These are phyloP conservation scores for Anastatus disparis DNA, from an alignment of 1,140 invertebrate species.

Conservation along the genomic window DNA sequence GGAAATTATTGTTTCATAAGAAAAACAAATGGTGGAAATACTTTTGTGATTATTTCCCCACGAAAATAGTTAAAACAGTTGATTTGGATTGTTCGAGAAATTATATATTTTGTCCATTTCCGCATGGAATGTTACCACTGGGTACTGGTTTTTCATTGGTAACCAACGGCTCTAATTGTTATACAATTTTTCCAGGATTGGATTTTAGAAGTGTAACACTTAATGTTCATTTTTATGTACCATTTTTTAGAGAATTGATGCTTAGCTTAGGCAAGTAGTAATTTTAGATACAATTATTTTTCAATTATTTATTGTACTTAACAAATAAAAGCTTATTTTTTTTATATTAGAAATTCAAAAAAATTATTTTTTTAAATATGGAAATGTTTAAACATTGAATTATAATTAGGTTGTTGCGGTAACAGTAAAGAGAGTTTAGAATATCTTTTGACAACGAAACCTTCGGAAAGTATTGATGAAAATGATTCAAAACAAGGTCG, in stretches of 20 bases:
- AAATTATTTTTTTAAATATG: too few relatives aligned
- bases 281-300: background rate
- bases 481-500: conserved; percentile 64
- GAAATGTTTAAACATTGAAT: too few relatives aligned
- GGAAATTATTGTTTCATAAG: conserved; percentile 64
- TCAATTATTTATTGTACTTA: background rate
- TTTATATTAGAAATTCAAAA: too few relatives aligned
- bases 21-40: conserved; percentile 78
- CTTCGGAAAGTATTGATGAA: conserved; percentile 56
- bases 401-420: conserved; percentile 65
- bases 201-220: conserved; percentile 79
- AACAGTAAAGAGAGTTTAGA: conserved; percentile 69
- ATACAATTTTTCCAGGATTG: conserved; percentile 82
- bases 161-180: conserved; percentile 79
- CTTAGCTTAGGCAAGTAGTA: conserved; percentile 67
- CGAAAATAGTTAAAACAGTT: conserved; percentile 82
- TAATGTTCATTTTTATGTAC: conserved; percentile 83
- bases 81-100: conserved; percentile 83
- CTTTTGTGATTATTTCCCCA: conserved; percentile 85
- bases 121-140: conserved; percentile 86
- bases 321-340: background rate
- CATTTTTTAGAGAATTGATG: conserved; percentile 81
- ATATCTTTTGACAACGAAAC: conserved; percentile 59
- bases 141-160: conserved; percentile 83
- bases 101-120: conserved; percentile 89